Evolutionary conservation across 2,113 vertebrate species (phyloP).

Genomic region (Cavia aperea): DNA sequence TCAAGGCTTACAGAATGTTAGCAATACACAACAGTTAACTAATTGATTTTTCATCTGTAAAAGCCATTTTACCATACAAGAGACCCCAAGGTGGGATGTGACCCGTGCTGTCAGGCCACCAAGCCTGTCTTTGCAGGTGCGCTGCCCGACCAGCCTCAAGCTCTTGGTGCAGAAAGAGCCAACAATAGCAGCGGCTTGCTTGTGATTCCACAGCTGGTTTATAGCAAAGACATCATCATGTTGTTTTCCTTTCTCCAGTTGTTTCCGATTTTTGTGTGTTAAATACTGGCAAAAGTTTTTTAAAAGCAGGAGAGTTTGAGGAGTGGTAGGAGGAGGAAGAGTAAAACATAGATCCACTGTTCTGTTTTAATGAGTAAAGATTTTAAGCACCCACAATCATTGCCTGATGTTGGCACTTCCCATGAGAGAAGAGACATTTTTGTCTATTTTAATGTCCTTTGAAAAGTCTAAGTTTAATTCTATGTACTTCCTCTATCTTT

Average conservation of each 20-base stretch:
- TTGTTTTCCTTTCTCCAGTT: conserved; percentile 18
- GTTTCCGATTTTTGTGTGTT: conserved; percentile 15
- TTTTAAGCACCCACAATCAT: background rate
- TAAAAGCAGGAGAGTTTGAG: background rate
- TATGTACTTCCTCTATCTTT: background rate
- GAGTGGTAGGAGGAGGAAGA: accelerated
- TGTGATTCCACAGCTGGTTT: conserved; percentile 12
- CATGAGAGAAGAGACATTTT: background rate
- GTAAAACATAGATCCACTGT: background rate
- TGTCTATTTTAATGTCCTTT: conserved; percentile 4
- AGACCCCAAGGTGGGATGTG: background rate
- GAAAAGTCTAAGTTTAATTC: background rate
- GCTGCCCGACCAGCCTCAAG: background rate
- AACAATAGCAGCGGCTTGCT: background rate
- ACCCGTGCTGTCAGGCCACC: background rate
- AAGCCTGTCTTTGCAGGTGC: background rate
- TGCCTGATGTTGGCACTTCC: background rate
- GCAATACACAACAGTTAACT: background rate
- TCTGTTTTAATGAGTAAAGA: conserved; percentile 9
- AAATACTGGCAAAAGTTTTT: background rate
- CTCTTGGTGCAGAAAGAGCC: background rate
- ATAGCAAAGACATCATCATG: background rate
- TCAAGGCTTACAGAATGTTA: background rate
- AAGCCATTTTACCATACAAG: background rate
- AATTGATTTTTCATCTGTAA: conserved; percentile 18